Conservation (phyloP, 2,888 invertebrate genomes). For the Diarsia rubi region DNA sequence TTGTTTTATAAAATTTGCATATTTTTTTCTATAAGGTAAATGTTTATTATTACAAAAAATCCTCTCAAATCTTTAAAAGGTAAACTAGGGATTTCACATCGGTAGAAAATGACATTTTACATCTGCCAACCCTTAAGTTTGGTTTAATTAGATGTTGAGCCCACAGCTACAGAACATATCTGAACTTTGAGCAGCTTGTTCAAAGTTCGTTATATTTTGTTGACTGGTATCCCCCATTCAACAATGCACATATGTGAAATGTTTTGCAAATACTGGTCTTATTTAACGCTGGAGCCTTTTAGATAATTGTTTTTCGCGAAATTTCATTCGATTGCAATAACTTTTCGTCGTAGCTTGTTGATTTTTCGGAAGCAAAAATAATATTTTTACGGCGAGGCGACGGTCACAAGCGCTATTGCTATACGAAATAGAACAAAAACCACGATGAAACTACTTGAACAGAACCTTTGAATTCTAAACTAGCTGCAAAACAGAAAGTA, state of each 20-base stretch:
- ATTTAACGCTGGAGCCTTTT: constrained; percentile 25
- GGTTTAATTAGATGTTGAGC: constrained; percentile 52
- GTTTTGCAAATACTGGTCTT: constrained; percentile 31
- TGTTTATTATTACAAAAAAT: neutral
- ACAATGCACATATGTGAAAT: constrained; percentile 25
- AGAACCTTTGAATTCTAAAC: constrained; percentile 53
- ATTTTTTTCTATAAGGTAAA: neutral
- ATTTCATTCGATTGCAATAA: constrained; percentile 21
- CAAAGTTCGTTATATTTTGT: constrained; percentile 45
- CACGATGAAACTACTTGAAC: constrained; percentile 21
- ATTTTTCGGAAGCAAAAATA: constrained; percentile 19
- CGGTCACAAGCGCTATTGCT: neutral
- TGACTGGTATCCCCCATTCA: constrained; percentile 20
- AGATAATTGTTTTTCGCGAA: constrained; percentile 28
- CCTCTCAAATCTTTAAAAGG: neutral
- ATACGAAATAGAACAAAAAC: constrained; percentile 35
- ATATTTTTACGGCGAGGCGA: constrained; percentile 28
- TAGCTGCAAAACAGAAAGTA: constrained; percentile 23
- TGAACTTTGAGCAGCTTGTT: constrained; percentile 54
- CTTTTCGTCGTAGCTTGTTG: neutral
- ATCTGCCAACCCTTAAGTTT: constrained; percentile 29
- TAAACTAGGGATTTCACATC: neutral
- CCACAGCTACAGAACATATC: constrained; percentile 42
- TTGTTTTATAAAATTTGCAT: neutral
- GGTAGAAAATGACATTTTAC: neutral